These are phyloP conservation scores for Sarcophaga subvicina DNA, from an alignment of 2,888 invertebrate species.

Conservation along the genomic window DNA sequence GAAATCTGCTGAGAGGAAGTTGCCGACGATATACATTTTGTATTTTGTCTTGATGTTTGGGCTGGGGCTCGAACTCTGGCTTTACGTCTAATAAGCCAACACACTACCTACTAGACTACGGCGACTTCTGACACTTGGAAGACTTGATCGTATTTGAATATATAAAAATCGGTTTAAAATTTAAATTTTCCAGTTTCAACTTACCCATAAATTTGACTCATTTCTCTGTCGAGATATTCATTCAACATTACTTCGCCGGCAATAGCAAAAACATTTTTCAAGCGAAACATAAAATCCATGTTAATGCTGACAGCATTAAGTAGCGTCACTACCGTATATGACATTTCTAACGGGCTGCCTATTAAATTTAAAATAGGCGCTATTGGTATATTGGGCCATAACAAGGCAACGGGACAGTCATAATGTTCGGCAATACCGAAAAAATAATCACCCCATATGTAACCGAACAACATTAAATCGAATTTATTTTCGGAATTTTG, in stretches of 20 bases:
- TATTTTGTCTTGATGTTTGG: too few relatives aligned
- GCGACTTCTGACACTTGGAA: too few relatives aligned
- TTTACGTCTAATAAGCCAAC: too few relatives aligned
- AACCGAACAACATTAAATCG: slow-evolving; percentile 73
- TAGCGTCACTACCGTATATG: slow-evolving; percentile 62
- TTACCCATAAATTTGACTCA: slow-evolving; percentile 55
- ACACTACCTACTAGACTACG: too few relatives aligned
- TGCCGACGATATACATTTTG: too few relatives aligned
- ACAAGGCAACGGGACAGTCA: slow-evolving; percentile 72
- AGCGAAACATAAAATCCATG: slow-evolving; percentile 69
- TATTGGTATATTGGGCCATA: slow-evolving; percentile 69
- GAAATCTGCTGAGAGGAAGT: too few relatives aligned
- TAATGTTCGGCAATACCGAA: slow-evolving; percentile 74
- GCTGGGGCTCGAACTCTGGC: too few relatives aligned
- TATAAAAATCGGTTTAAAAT: too few relatives aligned
- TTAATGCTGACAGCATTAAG: slow-evolving; percentile 45
- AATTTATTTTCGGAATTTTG: slow-evolving; percentile 70
- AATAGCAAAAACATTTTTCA: slow-evolving; percentile 61
- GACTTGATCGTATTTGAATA: too few relatives aligned
- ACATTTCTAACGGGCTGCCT: slow-evolving; percentile 70
- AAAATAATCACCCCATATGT: slow-evolving; percentile 71
- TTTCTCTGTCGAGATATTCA: not conserved
- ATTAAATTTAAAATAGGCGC: slow-evolving; percentile 64
- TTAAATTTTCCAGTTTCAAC: not conserved
- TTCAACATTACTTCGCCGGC: not conserved